phyloP scores from a whole-genome alignment of 1,140 invertebrate genomes.

The Macrobrachium rosenbergii region DNA sequence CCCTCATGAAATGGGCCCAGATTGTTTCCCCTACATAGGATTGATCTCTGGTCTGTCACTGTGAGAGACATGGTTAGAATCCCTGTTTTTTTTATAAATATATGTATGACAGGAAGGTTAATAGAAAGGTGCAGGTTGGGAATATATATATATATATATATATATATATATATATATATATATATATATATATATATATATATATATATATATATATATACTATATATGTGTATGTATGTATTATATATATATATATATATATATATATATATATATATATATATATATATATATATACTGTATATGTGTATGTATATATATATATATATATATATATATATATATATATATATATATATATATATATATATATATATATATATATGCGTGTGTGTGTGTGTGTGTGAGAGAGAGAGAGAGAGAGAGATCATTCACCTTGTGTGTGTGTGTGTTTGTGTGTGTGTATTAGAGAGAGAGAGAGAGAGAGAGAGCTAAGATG shows the following conservation, averaged over 20 bases:
- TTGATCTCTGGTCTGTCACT: too few species aligned
- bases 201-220: neutral
- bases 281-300: neutral
- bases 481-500: too few species aligned
- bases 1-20: too few species aligned
- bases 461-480: too few species aligned
- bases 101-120: too few species aligned
- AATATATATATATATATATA: neutral
- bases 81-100: too few species aligned
- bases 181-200: neutral
- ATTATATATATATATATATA: conserved; percentile 7
- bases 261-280: neutral
- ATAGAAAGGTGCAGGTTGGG: too few species aligned
- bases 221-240: neutral
- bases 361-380: neutral
- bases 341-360: conserved; percentile 4
- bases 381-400: neutral
- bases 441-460: too few species aligned
- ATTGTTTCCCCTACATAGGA: too few species aligned
- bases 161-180: neutral
- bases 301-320: conserved; percentile 9
- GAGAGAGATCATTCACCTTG: too few species aligned
- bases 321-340: conserved; percentile 24
- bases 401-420: too few species aligned
- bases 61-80: too few species aligned